phyloP scores from a whole-genome alignment of 2,797 vertebrate species.

The Forpus xanthops region DNA sequence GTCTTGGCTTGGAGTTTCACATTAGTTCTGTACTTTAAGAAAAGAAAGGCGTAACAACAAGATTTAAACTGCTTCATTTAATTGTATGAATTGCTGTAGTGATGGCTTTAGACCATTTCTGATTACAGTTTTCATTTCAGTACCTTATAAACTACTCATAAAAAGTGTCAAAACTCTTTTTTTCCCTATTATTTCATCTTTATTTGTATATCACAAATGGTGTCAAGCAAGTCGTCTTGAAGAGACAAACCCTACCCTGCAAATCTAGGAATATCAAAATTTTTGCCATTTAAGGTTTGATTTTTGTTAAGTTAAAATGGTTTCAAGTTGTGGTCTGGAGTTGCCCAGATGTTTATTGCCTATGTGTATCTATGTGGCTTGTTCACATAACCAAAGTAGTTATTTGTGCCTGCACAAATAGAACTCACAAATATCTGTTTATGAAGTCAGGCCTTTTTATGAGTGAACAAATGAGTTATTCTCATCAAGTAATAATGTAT shows the following conservation, averaged over 20 bases:
- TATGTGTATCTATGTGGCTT: not conserved
- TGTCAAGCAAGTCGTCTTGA: not conserved
- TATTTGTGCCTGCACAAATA: constrained; percentile 35
- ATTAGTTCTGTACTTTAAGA: not conserved
- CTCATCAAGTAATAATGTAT: constrained; percentile 35
- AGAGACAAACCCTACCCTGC: not conserved
- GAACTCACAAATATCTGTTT: constrained; percentile 42
- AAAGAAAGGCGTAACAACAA: not conserved
- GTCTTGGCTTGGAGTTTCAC: not conserved
- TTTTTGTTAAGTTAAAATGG: constrained; percentile 22
- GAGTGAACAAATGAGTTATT: constrained; percentile 17
- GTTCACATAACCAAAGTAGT: constrained; percentile 5
- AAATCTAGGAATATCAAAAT: not conserved
- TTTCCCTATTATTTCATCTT: not conserved
- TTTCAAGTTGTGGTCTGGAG: constrained; percentile 10
- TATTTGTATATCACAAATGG: not conserved
- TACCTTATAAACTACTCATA: not conserved
- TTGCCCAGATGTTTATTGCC: constrained; percentile 2
- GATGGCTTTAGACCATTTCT: not conserved
- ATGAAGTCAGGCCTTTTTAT: constrained; percentile 28
- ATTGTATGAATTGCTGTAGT: not conserved
- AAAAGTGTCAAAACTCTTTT: not conserved
- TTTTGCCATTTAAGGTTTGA: constrained; percentile 47
- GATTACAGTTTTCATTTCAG: not conserved
- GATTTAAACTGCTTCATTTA: not conserved